Evolutionary conservation across 2,797 vertebrate genomes (phyloP).

Genomic region (Paramormyrops hopkinsi): DNA sequence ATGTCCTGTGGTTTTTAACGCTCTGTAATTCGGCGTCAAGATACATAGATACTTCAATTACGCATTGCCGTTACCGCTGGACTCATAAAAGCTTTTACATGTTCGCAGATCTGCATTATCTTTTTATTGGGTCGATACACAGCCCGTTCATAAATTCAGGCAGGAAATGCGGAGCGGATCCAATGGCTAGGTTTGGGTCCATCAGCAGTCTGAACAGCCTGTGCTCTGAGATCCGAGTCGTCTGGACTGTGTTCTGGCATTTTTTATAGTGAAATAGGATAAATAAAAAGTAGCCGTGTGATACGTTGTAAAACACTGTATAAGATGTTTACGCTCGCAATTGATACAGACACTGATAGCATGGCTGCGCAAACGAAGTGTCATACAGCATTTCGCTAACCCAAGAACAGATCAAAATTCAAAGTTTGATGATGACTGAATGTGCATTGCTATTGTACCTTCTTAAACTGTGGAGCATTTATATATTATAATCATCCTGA

Average conservation of each 20-base stretch:
- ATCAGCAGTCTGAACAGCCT: neutral
- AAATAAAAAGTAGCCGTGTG: neutral
- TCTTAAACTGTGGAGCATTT: neutral
- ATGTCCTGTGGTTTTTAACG: constrained; percentile 17
- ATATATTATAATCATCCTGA: neutral
- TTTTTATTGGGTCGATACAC: neutral
- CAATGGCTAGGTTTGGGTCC: constrained; percentile 49
- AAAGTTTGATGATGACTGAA: neutral
- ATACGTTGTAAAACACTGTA: neutral
- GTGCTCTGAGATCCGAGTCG: neutral
- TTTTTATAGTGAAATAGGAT: neutral
- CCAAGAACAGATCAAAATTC: neutral
- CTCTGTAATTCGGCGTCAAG: constrained; percentile 4
- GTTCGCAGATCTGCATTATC: neutral
- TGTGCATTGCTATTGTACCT: neutral
- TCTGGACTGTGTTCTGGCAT: neutral
- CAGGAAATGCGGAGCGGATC: neutral
- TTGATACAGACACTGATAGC: neutral
- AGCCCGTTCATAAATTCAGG: neutral
- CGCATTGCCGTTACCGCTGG: neutral
- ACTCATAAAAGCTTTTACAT: neutral
- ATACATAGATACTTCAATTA: constrained; percentile 9
- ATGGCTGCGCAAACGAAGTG: neutral
- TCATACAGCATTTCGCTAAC: neutral
- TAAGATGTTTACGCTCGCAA: neutral